Percentiles rank a stretch among this genome's conserved stretches.
These are phyloP conservation scores for Amyelois transitella DNA, from an alignment of 1,140 invertebrate species.

Conservation along the genomic window DNA sequence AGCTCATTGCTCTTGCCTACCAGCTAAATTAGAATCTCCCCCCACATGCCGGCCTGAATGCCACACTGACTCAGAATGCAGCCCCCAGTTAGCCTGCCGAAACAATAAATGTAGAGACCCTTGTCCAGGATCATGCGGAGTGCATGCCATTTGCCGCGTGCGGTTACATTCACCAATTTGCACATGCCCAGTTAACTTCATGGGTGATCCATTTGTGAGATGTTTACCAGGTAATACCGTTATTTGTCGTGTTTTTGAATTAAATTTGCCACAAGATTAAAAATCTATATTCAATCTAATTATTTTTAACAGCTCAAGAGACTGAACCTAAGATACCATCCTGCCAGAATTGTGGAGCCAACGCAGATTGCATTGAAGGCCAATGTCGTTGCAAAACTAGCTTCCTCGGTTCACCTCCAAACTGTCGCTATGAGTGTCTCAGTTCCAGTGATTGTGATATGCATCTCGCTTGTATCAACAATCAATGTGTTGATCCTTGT, in stretches of 20 bases:
- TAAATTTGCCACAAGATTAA: not conserved
- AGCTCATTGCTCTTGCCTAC: conserved; percentile 80
- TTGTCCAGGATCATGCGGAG: conserved; percentile 83
- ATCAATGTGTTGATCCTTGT: conserved; percentile 84
- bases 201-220: conserved; percentile 80
- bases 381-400: conserved; percentile 77
- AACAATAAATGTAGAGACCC: conserved; percentile 83
- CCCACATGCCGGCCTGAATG: conserved; percentile 82
- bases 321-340: conserved; percentile 77
- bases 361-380: conserved; percentile 78
- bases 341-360: conserved; percentile 77
- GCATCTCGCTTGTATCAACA: conserved; percentile 82
- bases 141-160: conserved; percentile 81
- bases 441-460: conserved; percentile 80
- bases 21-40: conserved; percentile 78
- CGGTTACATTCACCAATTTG: conserved; percentile 83
- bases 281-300: conserved; percentile 6
- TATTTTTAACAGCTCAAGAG: conserved; percentile 70
- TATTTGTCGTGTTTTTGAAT: conserved; percentile 6
- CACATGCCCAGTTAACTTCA: conserved; percentile 78
- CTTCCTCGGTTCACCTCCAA: conserved; percentile 80
- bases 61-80: conserved; percentile 80
- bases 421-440: conserved; percentile 81
- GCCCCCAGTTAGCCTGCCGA: conserved; percentile 79
- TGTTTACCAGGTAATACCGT: conserved; percentile 77